Evolutionary conservation across 2,888 invertebrate species (phyloP).

Genomic region (Mycalesis mineus): DNA sequence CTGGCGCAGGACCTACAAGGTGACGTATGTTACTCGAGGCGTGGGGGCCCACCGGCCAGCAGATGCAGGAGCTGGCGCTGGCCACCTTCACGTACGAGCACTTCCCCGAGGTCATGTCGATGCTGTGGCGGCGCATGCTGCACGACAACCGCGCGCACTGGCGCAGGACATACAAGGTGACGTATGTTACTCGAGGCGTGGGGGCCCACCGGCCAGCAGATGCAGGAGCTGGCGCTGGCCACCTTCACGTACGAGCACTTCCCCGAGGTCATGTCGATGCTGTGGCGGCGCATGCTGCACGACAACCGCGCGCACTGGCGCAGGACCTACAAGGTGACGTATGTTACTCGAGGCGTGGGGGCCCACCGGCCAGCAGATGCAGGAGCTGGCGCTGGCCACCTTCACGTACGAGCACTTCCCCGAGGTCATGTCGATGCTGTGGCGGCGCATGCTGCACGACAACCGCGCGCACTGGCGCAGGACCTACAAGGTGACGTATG

Average conservation of each 20-base stretch:
- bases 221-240: slow-evolving; percentile 98
- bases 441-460: slow-evolving; percentile 99
- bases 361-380: slow-evolving; percentile 97
- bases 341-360: slow-evolving; percentile 90
- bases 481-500: slow-evolving; percentile 99
- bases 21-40: slow-evolving; percentile 79
- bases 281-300: slow-evolving; percentile 99
- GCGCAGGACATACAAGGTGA: slow-evolving; percentile 97
- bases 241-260: slow-evolving; percentile 95
- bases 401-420: slow-evolving; percentile 91
- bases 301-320: slow-evolving; percentile 99
- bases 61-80: slow-evolving; percentile 98
- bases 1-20: slow-evolving; percentile 99
- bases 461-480: slow-evolving; percentile 97
- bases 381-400: slow-evolving; percentile 97
- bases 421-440: slow-evolving; percentile 96
- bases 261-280: slow-evolving; percentile 92
- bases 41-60: slow-evolving; percentile 98
- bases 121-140: slow-evolving; percentile 99
- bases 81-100: slow-evolving; percentile 98
- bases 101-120: slow-evolving; percentile 86
- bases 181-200: slow-evolving; percentile 82
- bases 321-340: slow-evolving; percentile 94
- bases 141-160: slow-evolving; percentile 98
- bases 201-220: slow-evolving; percentile 98